phyloP scores from a whole-genome alignment of 2,888 invertebrate genomes.

The Nebria brevicollis region DNA sequence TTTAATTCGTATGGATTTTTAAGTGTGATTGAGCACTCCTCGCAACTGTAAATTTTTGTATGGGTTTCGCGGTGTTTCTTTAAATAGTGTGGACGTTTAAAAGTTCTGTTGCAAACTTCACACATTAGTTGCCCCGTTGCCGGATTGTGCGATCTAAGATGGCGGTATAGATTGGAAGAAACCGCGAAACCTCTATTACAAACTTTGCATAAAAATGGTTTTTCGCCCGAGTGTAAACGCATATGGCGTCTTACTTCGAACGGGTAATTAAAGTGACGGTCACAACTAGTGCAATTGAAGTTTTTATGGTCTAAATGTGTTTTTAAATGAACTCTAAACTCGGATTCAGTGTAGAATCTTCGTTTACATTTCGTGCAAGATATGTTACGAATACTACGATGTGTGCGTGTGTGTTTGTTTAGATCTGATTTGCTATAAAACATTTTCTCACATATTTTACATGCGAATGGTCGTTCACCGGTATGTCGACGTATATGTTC shows the following conservation, averaged over 20 bases:
- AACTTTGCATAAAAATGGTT: conserved; percentile 60
- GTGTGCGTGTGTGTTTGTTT: conserved; percentile 37
- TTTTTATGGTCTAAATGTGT: conserved; percentile 41
- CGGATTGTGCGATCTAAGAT: conserved; percentile 58
- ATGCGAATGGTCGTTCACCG: conserved; percentile 31
- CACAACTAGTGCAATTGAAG: conserved; percentile 30
- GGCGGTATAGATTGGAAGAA: conserved; percentile 59
- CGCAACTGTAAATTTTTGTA: conserved; percentile 13
- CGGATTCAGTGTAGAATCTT: conserved; percentile 34
- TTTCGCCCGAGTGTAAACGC: conserved; percentile 58
- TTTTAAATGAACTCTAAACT: conserved; percentile 34
- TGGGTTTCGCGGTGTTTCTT: conserved; percentile 31
- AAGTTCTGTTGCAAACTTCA: conserved; percentile 53
- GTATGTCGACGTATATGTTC: conserved; percentile 38
- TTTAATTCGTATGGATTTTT: conserved; percentile 12
- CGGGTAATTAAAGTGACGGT: conserved; percentile 35
- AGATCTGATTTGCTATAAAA: conserved; percentile 42
- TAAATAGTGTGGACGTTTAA: conserved; percentile 48
- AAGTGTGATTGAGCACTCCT: conserved; percentile 18
- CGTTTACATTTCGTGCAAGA: conserved; percentile 32
- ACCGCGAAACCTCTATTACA: conserved; percentile 60
- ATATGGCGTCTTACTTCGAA: conserved; percentile 54
- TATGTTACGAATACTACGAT: conserved; percentile 26
- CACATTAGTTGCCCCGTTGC: conserved; percentile 22
- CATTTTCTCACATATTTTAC: conserved; percentile 30